These are phyloP conservation scores for Lasioglossum calceatum DNA, from an alignment of 2,888 invertebrate genomes.

Conservation along the genomic window DNA sequence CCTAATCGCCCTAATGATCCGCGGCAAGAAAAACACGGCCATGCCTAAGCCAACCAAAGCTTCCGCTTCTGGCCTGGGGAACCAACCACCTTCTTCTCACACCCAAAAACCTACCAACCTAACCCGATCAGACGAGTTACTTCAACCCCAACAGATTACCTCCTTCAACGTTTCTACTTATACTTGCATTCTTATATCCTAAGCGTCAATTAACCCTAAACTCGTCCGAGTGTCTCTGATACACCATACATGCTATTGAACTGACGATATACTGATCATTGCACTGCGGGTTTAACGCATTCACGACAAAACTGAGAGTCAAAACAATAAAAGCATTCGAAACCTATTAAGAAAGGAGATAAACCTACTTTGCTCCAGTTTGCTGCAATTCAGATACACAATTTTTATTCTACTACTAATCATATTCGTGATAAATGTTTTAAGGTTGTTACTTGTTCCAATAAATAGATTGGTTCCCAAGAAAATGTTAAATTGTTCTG, in stretches of 20 bases:
- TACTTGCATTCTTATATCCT: constrained; percentile 36
- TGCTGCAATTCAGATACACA: no score
- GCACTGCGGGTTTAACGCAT: neutral
- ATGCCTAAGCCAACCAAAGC: constrained; percentile 82
- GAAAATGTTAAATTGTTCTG: neutral
- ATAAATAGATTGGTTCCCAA: no score
- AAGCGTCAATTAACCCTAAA: constrained; percentile 14
- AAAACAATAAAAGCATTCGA: no score
- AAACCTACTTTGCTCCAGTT: no score
- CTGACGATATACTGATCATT: neutral
- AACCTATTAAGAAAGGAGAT: no score
- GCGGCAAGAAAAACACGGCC: constrained; percentile 83
- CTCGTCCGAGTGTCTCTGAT: neutral
- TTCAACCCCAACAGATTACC: constrained; percentile 76
- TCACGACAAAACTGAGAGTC: no score
- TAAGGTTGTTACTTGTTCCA: no score
- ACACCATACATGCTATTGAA: neutral
- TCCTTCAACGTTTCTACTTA: constrained; percentile 54
- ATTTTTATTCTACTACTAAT: no score
- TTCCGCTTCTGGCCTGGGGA: constrained; percentile 75
- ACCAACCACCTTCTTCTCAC: constrained; percentile 76
- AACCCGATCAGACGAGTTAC: constrained; percentile 75
- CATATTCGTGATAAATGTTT: no score
- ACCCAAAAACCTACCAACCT: constrained; percentile 71
- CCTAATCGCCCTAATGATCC: constrained; percentile 84